Conservation (phyloP, 2,888 invertebrate genomes). For the Tillus elongatus region DNA sequence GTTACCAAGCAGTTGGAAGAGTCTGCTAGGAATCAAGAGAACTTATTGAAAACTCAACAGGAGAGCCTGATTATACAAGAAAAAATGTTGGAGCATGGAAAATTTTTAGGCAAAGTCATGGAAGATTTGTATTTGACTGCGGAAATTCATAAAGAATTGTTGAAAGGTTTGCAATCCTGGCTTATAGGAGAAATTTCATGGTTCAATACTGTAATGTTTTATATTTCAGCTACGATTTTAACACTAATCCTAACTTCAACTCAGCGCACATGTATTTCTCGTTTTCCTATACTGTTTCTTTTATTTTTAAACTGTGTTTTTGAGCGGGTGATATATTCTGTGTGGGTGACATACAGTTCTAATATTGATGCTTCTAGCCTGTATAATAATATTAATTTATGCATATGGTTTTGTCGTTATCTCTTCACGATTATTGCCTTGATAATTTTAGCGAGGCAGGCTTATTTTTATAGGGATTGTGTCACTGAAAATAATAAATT, state of each 20-base stretch:
- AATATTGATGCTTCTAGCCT: slow-evolving; percentile 25
- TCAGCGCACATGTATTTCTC: slow-evolving; percentile 45
- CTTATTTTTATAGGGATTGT: slow-evolving; percentile 40
- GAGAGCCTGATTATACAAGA: slow-evolving; percentile 44
- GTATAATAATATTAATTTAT: slow-evolving; percentile 38
- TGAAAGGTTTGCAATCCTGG: slow-evolving; percentile 50
- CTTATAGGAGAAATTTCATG: slow-evolving; percentile 55
- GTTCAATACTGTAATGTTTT: slow-evolving; percentile 54
- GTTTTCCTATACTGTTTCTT: slow-evolving; percentile 47
- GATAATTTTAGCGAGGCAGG: slow-evolving; percentile 33
- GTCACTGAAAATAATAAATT: slow-evolving; percentile 39
- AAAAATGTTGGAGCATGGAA: slow-evolving; percentile 46
- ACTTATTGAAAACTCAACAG: slow-evolving; percentile 41
- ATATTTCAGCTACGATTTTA: slow-evolving; percentile 44
- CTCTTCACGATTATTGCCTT: slow-evolving; percentile 34
- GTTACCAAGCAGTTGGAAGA: slow-evolving; percentile 44
- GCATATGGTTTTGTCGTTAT: slow-evolving; percentile 44
- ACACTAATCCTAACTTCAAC: slow-evolving; percentile 50
- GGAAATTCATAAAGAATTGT: slow-evolving; percentile 47
- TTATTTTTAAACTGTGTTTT: slow-evolving; percentile 44
- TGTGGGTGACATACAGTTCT: slow-evolving; percentile 19
- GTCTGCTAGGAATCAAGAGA: slow-evolving; percentile 41
- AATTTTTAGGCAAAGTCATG: slow-evolving; percentile 46
- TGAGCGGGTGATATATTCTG: slow-evolving; percentile 41
- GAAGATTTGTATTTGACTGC: slow-evolving; percentile 44